Percentiles rank a stretch among this genome's conserved stretches.
phyloP scores from a whole-genome alignment of 2,888 invertebrate genomes.

The Sclerodermus sp. region DNA sequence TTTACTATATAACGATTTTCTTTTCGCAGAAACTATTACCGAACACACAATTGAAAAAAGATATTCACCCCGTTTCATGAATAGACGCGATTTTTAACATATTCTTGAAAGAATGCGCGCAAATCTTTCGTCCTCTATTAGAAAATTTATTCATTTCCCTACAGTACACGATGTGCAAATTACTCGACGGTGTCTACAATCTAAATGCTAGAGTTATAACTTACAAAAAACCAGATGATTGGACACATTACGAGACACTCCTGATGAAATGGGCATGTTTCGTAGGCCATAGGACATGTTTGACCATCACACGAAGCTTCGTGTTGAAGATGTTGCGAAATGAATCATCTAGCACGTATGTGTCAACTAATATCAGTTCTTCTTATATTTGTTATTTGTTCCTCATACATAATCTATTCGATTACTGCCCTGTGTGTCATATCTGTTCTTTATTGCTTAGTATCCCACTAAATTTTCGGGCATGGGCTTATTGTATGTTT shows the following conservation, averaged over 20 bases:
- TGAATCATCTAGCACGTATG: constrained; percentile 6
- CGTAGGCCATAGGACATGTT: constrained; percentile 43
- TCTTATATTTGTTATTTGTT: no score
- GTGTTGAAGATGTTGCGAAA: constrained; percentile 2
- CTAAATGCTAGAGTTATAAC: constrained; percentile 33
- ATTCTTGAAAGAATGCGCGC: no score
- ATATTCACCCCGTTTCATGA: background rate
- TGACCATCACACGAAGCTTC: constrained; percentile 1
- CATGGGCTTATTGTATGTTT: constrained; percentile 69
- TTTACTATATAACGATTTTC: constrained; percentile 17
- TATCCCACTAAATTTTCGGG: constrained; percentile 66
- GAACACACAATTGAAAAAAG: constrained; percentile 8
- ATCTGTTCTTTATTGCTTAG: constrained; percentile 44
- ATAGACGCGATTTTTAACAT: no score
- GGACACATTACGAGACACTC: constrained; percentile 35
- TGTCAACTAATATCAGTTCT: background rate
- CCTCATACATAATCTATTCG: no score
- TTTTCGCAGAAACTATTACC: constrained; percentile 19
- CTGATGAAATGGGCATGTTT: constrained; percentile 48
- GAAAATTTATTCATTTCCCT: constrained; percentile 6
- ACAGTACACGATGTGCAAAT: constrained; percentile 30
- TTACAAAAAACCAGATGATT: constrained; percentile 32
- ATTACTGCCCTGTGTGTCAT: no score
- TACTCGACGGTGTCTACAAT: constrained; percentile 39
- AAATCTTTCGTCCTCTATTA: background rate